A percentile compares a stretch with the other conserved stretches of the same genome.
Conservation (phyloP, 1,140 invertebrate genomes). For the Cotesia vestalis region DNA sequence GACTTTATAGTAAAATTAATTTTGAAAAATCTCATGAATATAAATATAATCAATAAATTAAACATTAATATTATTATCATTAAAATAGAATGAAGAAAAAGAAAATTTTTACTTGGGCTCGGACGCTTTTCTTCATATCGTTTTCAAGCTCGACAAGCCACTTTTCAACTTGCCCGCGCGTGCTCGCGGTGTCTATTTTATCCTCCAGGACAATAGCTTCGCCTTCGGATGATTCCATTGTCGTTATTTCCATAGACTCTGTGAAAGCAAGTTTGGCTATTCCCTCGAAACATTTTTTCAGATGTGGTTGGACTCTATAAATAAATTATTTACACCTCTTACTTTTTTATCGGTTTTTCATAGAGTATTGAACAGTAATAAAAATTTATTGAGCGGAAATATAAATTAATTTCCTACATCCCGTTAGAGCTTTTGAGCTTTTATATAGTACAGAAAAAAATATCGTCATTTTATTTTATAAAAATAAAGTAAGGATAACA, state of each 20-base stretch:
- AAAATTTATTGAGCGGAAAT: too few species aligned
- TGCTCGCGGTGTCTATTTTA: slow-evolving; percentile 84
- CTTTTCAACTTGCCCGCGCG: slow-evolving; percentile 96
- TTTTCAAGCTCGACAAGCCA: slow-evolving; percentile 92
- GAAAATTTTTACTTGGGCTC: slow-evolving; percentile 69
- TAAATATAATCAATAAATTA: too few species aligned
- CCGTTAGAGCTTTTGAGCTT: too few species aligned
- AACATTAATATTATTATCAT: too few species aligned
- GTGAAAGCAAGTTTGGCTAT: slow-evolving; percentile 89
- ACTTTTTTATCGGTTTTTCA: too few species aligned
- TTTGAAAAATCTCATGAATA: too few species aligned
- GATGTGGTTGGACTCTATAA: slow-evolving; percentile 90
- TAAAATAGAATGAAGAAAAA: not conserved
- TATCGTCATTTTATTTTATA: too few species aligned
- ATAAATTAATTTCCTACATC: too few species aligned
- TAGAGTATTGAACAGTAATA: too few species aligned
- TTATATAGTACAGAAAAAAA: too few species aligned
- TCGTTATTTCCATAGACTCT: slow-evolving; percentile 84
- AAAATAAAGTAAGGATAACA: too few species aligned
- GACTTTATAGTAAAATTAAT: too few species aligned
- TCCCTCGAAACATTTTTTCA: slow-evolving; percentile 97
- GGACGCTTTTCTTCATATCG: slow-evolving; percentile 91
- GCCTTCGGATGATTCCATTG: slow-evolving; percentile 89
- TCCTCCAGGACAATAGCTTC: slow-evolving; percentile 83
- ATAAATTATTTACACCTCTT: slow-evolving; percentile 18